Base-by-base conservation (phyloP, 2,888 invertebrate genomes). In the Xylocampa areola region DNA sequence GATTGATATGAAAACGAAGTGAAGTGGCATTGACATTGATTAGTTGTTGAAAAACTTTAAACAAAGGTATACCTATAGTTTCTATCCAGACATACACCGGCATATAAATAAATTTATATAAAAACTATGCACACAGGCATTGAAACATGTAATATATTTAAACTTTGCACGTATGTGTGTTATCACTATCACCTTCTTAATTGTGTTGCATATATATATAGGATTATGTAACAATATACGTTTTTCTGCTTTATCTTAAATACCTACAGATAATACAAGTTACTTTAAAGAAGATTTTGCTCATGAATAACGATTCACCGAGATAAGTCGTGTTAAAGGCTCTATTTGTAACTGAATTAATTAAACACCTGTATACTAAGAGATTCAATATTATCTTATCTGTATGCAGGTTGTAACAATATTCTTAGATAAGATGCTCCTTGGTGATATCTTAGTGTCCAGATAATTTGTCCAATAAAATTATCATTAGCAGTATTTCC, bases 11-110 rank as follows among this genome's bases (percentile, higher is more conserved):
- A 83, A 81, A 79, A 80, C 80, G 76, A 77, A 77, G 66, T 75
- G 70, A 81, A 77, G 79, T 81, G 86, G 84, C 87, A 87, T 85
- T 91, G 91, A 90, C 91, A 89, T 89, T 90, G 90, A 88, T 88
- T 89, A 87, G 88, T 82, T 68, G 79, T 61, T 79, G 69, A 65
- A 72, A 78, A 79, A 80, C 81, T 79, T 78, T 63, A 69, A 81
- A 83, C 79, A 75, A 80, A 79, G 73, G 76, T n/a, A 73, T 76
- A 73, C 50, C 47, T 51, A 54, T 51, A 54, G 41, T 36, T 47
- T 49, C 60, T 68, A 61, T 68, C 48, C 44, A 33, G 30, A 35
- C 40, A 59, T 50, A 53, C 43, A 53, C 50, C 16, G 7, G 11
- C 40, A 49, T 53, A 59, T 62, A 50, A 55, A 57, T 43, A 52